A percentile compares a stretch with the other conserved stretches of the same genome.
Conservation (phyloP, 1,140 invertebrate species). For the Latrodectus geometricus region DNA sequence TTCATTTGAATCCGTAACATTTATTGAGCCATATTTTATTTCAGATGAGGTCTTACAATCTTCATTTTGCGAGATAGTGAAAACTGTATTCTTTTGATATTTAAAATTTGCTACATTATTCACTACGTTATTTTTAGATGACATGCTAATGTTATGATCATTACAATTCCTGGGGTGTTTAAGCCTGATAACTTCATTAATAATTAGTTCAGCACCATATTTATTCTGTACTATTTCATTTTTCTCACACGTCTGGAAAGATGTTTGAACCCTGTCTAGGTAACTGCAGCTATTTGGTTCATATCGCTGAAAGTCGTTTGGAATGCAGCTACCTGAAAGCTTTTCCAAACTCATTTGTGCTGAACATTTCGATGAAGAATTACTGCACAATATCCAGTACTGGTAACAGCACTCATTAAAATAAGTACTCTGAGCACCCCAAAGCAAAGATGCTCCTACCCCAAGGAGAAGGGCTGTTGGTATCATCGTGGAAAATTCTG, state of each 20-base stretch:
- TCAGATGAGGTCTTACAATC: not conserved
- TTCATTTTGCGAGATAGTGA: not conserved
- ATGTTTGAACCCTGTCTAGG: not conserved
- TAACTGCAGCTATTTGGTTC: not conserved
- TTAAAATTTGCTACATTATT: not conserved
- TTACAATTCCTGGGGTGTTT: too few relatives aligned
- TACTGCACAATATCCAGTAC: not conserved
- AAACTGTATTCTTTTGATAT: not conserved
- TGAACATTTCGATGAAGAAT: too few relatives aligned
- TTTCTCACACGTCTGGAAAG: not conserved
- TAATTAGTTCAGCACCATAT: not conserved
- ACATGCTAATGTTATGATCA: too few relatives aligned
- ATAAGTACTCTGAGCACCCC: slow-evolving; percentile 73
- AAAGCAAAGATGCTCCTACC: slow-evolving; percentile 71
- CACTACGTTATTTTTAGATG: not conserved
- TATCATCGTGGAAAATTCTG: slow-evolving; percentile 68
- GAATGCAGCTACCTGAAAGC: too few relatives aligned
- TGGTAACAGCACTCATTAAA: slow-evolving; percentile 69
- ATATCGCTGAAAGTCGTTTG: too few relatives aligned
- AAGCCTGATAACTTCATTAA: not conserved
- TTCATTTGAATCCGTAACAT: not conserved
- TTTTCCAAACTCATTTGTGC: not conserved
- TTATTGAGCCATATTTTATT: not conserved
- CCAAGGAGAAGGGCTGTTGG: slow-evolving; percentile 69
- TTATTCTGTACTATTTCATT: not conserved